These are phyloP conservation scores for Dicerorhinus sumatrensis DNA, from an alignment of 2,113 vertebrate genomes.

Conservation along the genomic window DNA sequence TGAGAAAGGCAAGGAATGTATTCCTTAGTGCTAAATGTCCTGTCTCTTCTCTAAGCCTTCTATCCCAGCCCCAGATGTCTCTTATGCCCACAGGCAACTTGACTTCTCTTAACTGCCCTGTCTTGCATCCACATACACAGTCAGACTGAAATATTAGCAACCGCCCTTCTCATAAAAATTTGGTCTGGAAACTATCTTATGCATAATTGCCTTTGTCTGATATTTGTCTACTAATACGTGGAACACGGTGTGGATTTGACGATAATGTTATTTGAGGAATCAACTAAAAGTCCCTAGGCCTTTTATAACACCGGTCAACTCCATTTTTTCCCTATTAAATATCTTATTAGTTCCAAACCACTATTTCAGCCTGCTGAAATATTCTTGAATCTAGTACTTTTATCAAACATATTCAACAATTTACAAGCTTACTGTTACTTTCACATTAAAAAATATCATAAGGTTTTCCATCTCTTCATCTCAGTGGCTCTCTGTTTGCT, in stretches of 20 bases:
- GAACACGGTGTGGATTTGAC: background rate
- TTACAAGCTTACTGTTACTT: background rate
- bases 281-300: background rate
- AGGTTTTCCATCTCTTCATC: background rate
- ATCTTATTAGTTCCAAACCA: background rate
- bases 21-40: background rate
- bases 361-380: background rate
- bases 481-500: background rate
- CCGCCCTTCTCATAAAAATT: background rate
- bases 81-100: background rate
- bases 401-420: background rate
- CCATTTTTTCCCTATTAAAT: background rate
- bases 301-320: background rate
- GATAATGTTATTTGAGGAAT: background rate
- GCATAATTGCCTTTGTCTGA: background rate
- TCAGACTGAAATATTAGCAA: background rate
- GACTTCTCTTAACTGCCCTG: background rate
- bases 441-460: background rate
- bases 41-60: background rate
- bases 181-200: background rate
- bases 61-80: background rate
- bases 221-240: background rate
- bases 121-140: background rate
- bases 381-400: slow-evolving; percentile 33
- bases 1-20: background rate